These are phyloP conservation scores for Siniperca undulata DNA, from an alignment of 2,797 vertebrate genomes.

Conservation along the genomic window DNA sequence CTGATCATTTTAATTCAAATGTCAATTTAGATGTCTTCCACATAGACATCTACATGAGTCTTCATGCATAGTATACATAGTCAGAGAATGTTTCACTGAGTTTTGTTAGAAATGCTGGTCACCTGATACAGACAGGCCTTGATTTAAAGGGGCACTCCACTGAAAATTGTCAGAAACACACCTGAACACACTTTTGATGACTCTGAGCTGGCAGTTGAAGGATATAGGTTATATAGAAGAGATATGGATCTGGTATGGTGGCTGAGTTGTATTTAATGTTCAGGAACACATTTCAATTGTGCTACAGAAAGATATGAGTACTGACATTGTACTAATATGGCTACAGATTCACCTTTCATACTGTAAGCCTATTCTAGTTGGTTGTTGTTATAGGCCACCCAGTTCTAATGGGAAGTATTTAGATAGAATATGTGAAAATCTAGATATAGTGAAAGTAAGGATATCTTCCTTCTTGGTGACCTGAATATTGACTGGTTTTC, in stretches of 20 bases:
- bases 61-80: background rate
- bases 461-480: background rate
- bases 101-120: background rate
- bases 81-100: background rate
- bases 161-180: background rate
- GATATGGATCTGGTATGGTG: background rate
- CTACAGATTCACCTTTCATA: background rate
- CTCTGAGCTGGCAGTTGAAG: background rate
- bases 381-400: background rate
- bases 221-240: background rate
- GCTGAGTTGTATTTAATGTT: background rate
- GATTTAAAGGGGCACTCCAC: background rate
- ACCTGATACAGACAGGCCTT: background rate
- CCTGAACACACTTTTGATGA: background rate
- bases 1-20: background rate
- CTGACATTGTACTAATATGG: background rate
- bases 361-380: background rate
- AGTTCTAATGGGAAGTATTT: background rate
- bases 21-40: background rate
- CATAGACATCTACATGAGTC: no score
- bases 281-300: background rate
- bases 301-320: background rate
- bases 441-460: background rate
- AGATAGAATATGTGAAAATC: background rate
- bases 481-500: background rate